Percentiles rank a stretch among this genome's conserved stretches.
phyloP scores from a whole-genome alignment of 2,888 invertebrate genomes.

The Drosophila atripex region DNA sequence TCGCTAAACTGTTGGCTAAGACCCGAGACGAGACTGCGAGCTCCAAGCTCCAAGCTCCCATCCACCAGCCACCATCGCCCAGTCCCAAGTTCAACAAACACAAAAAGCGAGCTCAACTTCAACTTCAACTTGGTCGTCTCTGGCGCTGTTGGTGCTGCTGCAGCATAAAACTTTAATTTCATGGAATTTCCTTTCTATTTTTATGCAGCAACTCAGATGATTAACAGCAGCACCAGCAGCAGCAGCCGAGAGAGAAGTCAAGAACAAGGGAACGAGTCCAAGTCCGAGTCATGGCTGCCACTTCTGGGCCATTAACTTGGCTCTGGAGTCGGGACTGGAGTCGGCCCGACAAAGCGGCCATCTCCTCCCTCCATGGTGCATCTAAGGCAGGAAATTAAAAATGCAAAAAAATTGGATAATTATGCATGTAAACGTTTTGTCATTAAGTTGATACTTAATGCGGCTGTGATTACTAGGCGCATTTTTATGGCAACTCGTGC shows the following conservation, averaged over 20 bases:
- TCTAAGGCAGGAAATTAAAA: conserved; percentile 65
- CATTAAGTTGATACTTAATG: conserved; percentile 66
- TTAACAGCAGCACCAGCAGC: conserved; percentile 46
- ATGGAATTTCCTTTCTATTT: conserved; percentile 77
- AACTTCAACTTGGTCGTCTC: conserved; percentile 45
- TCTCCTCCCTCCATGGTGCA: conserved; percentile 17
- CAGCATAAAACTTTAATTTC: conserved; percentile 66
- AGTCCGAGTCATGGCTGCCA: conserved; percentile 34
- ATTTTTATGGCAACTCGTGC: conserved; percentile 29
- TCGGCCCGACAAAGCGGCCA: conserved; percentile 1
- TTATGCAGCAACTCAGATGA: conserved; percentile 64
- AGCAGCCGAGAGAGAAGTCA: conserved; percentile 18
- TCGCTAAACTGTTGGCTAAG: conserved; percentile 47
- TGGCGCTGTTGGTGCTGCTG: conserved; percentile 23
- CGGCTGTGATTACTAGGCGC: conserved; percentile 53
- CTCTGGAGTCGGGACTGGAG: conserved; percentile 17
- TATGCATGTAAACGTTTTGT: conserved; percentile 70
- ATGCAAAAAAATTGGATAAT: conserved; percentile 56
- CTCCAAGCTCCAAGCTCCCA: conserved; percentile 11
- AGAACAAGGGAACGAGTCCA: conserved; percentile 43
- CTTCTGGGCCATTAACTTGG: conserved; percentile 44
- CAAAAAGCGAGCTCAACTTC: conserved; percentile 19
- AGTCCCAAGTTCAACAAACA: conserved; percentile 26
- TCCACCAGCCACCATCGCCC: conserved; percentile 8
- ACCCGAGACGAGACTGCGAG: conserved; percentile 8